Evolutionary conservation across 2,888 invertebrate genomes (phyloP).

Genomic region (Lacanobia wlatinum): DNA sequence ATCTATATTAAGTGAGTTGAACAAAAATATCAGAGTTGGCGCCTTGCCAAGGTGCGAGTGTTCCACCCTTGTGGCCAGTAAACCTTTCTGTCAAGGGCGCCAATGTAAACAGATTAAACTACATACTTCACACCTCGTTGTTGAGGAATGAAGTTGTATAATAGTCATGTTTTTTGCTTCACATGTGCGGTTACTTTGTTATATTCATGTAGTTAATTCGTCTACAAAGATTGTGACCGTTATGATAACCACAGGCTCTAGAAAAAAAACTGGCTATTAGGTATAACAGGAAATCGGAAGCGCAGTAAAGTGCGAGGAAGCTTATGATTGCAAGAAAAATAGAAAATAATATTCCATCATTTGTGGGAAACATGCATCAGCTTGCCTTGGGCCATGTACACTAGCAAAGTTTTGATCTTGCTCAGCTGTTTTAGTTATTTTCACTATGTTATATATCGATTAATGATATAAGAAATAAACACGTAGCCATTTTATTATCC

Average conservation of each 20-base stretch:
- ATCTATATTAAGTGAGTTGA: constrained; percentile 62
- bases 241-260: background rate
- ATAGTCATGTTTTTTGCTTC: background rate
- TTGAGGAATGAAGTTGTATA: background rate
- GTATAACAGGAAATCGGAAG: background rate
- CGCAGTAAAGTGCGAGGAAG: background rate
- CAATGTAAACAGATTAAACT: constrained; percentile 56
- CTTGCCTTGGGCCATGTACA: background rate
- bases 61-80: constrained; percentile 52
- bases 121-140: constrained; percentile 18
- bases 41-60: constrained; percentile 50
- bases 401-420: too few relatives aligned
- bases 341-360: background rate
- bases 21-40: constrained; percentile 58
- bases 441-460: too few relatives aligned
- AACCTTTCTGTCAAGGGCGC: constrained; percentile 56
- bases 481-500: too few relatives aligned
- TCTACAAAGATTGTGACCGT: constrained; percentile 2
- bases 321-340: background rate
- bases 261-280: constrained; percentile 1
- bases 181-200: background rate
- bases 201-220: background rate
- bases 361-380: background rate
- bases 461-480: too few relatives aligned
- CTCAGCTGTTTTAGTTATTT: too few relatives aligned